Evolutionary conservation across 2,888 invertebrate species (phyloP).

Genomic region (Tetramorium bicarinatum): DNA sequence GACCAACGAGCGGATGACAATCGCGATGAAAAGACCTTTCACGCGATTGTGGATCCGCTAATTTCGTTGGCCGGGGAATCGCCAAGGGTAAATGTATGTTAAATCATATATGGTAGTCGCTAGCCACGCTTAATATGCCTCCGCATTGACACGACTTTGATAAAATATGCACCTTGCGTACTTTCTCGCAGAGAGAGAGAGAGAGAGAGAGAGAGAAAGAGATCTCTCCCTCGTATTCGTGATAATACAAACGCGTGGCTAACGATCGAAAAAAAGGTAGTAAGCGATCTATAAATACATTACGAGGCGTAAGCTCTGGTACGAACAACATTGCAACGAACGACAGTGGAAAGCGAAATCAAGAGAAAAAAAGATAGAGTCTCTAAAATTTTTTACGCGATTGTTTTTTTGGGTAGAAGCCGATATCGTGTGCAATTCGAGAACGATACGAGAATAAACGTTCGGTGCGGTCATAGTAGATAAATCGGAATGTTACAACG

Average conservation of each 20-base stretch:
- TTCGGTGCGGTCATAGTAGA: background rate
- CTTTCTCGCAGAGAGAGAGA: background rate
- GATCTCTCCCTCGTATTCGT: background rate
- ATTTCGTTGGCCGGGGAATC: constrained; percentile 56
- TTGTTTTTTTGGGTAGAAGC: constrained; percentile 3
- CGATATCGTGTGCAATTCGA: background rate
- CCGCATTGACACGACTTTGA: background rate
- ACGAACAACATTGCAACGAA: constrained; percentile 83
- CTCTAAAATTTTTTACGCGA: constrained; percentile 46
- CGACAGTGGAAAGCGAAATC: constrained; percentile 81
- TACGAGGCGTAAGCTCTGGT: constrained; percentile 85
- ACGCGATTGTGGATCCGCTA: constrained; percentile 61
- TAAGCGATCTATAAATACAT: constrained; percentile 86
- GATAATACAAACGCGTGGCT: constrained; percentile 56
- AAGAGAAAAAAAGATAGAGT: constrained; percentile 59
- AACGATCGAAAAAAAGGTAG: constrained; percentile 74
- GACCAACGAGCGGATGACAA: constrained; percentile 63
- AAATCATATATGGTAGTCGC: constrained; percentile 64
- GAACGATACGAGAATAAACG: constrained; percentile 29
- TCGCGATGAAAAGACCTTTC: constrained; percentile 46
- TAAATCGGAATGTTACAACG: background rate
- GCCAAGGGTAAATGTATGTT: constrained; percentile 65
- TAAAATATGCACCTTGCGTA: background rate
- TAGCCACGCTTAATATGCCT: constrained; percentile 59
- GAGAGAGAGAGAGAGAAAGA: background rate